Conservation (phyloP, 2,797 vertebrate genomes). For the Onychomys leucogaster region DNA sequence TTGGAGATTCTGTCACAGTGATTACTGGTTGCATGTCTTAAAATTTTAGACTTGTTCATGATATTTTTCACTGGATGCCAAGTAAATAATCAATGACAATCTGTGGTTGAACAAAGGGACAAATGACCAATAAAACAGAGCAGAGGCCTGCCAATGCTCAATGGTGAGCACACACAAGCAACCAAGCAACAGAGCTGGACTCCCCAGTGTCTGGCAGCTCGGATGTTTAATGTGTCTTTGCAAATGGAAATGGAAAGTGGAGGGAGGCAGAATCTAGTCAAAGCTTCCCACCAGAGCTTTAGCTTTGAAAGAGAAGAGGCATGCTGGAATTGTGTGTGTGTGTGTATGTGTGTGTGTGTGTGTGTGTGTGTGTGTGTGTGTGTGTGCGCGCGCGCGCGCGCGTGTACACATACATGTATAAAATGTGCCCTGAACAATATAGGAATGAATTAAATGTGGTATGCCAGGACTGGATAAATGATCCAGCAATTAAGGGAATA, state of each 20-base stretch:
- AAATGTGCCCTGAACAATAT: neutral
- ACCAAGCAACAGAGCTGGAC: neutral
- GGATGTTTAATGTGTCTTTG: neutral
- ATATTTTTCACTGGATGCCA: neutral
- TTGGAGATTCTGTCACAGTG: neutral
- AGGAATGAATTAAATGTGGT: neutral
- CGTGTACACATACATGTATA: too few relatives aligned
- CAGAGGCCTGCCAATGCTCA: neutral
- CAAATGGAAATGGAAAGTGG: neutral
- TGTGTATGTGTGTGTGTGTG: neutral
- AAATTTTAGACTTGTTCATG: neutral
- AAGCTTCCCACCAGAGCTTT: neutral
- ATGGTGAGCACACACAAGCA: neutral
- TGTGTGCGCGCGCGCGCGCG: fast-evolving
- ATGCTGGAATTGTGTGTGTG: neutral
- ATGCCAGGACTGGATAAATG: neutral
- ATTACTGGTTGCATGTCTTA: neutral
- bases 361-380: neutral
- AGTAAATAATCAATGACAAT: neutral
- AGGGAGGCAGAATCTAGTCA: neutral
- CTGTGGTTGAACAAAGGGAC: neutral
- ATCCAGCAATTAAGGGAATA: neutral
- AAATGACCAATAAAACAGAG: neutral
- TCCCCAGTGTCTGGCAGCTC: neutral
- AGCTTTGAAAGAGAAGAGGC: neutral